Evolutionary conservation across 1,140 invertebrate species (phyloP).

Genomic region (Ectropis grisescens): DNA sequence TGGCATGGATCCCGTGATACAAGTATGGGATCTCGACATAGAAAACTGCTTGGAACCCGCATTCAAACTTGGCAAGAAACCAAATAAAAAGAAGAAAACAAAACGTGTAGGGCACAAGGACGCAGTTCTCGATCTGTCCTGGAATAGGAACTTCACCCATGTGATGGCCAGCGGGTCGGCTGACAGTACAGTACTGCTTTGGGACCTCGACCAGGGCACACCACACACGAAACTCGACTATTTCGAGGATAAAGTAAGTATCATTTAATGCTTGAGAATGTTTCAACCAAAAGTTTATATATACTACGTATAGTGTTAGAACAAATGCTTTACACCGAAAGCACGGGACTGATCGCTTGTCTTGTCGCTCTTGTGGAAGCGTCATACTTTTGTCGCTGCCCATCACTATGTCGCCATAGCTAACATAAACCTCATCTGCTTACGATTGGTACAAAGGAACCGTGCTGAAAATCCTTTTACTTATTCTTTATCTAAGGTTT

Average conservation of each 20-base stretch:
- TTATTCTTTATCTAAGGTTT: too few relatives aligned
- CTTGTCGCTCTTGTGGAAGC: too few relatives aligned
- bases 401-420: too few relatives aligned
- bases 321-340: too few relatives aligned
- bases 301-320: too few relatives aligned
- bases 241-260: constrained; percentile 81
- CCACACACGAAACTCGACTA: constrained; percentile 80
- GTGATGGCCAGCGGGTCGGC: constrained; percentile 93
- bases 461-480: too few relatives aligned
- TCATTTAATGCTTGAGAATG: too few relatives aligned
- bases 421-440: too few relatives aligned
- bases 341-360: too few relatives aligned
- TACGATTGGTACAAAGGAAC: too few relatives aligned
- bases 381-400: too few relatives aligned
- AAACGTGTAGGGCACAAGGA: constrained; percentile 85
- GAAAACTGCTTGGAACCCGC: constrained; percentile 91
- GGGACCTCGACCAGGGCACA: constrained; percentile 89
- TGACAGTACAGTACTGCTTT: constrained; percentile 89
- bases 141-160: constrained; percentile 90
- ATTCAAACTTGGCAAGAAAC: constrained; percentile 83
- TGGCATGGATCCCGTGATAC: constrained; percentile 91
- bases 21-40: constrained; percentile 96
- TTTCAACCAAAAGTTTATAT: too few relatives aligned
- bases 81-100: constrained; percentile 80
- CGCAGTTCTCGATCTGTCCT: constrained; percentile 91